Percentiles rank a stretch among this genome's conserved stretches.
Evolutionary conservation across 2,113 vertebrate species (phyloP).

Genomic region (Fukomys damarensis): DNA sequence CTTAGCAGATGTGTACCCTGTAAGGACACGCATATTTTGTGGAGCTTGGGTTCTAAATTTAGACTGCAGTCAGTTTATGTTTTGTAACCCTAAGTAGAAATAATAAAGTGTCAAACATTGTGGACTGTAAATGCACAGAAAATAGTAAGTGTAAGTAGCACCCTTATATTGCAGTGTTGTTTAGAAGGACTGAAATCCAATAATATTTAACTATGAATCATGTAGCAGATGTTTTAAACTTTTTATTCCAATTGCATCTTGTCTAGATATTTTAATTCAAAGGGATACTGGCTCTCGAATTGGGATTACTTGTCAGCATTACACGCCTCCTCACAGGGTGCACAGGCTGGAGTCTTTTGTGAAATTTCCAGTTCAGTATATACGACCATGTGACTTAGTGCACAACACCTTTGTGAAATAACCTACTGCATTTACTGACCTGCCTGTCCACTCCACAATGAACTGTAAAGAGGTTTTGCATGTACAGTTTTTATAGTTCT

Average conservation of each 20-base stretch:
- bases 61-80: slow-evolving; percentile 74
- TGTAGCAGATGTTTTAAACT: slow-evolving; percentile 72
- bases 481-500: slow-evolving; percentile 97
- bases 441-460: slow-evolving; percentile 89
- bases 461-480: slow-evolving; percentile 93
- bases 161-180: slow-evolving; percentile 73
- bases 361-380: slow-evolving; percentile 83
- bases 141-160: slow-evolving; percentile 77
- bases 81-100: slow-evolving; percentile 73
- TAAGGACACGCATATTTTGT: slow-evolving; percentile 78
- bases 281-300: slow-evolving; percentile 85
- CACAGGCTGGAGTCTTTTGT: slow-evolving; percentile 83
- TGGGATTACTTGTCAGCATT: slow-evolving; percentile 82
- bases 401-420: slow-evolving; percentile 92
- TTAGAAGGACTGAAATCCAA: slow-evolving; percentile 70
- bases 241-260: slow-evolving; percentile 72
- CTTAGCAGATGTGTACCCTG: slow-evolving; percentile 65
- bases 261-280: slow-evolving; percentile 86
- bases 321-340: slow-evolving; percentile 80
- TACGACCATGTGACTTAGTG: slow-evolving; percentile 88
- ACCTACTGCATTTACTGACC: slow-evolving; percentile 90
- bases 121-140: slow-evolving; percentile 77
- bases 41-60: slow-evolving; percentile 81
- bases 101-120: slow-evolving; percentile 76
- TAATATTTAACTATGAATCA: slow-evolving; percentile 70